Percentiles rank a stretch among this genome's conserved stretches.
Evolutionary conservation across 2,797 vertebrate genomes (phyloP).

Genomic region (Acrossocheilus fasciatus): DNA sequence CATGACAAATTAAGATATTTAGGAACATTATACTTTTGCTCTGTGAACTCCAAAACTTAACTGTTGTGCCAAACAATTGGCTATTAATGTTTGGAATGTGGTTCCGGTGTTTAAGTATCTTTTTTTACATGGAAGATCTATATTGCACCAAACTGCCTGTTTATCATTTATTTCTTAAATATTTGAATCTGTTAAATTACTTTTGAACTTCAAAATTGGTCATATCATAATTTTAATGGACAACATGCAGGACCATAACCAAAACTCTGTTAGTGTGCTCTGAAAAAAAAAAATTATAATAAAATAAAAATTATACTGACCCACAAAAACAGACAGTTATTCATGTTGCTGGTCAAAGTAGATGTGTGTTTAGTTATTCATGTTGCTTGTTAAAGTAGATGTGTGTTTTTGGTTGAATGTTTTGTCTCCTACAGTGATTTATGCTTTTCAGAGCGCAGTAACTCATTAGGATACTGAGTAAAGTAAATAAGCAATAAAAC

Average conservation of each 20-base stretch:
- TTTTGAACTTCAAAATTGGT: background rate
- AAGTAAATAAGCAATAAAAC: conserved; percentile 47
- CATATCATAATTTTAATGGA: background rate
- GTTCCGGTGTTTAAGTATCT: background rate
- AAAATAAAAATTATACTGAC: background rate
- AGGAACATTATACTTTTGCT: background rate
- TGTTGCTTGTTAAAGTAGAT: background rate
- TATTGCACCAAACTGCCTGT: background rate
- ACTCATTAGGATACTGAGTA: conserved; percentile 16
- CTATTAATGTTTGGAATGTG: background rate
- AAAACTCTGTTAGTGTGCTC: background rate
- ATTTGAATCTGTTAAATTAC: background rate
- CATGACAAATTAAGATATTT: background rate
- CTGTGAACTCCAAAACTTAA: background rate
- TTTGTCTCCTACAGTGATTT: conserved; percentile 1
- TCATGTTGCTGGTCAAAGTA: background rate
- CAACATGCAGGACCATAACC: background rate
- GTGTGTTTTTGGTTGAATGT: background rate
- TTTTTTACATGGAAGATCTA: background rate
- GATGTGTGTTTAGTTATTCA: background rate
- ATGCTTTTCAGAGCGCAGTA: conserved; percentile 15
- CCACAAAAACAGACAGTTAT: background rate
- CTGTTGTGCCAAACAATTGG: background rate
- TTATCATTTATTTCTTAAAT: background rate
- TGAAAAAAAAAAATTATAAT: too few relatives aligned